phyloP scores from a whole-genome alignment of 2,888 invertebrate genomes.

The Scaptodrosophila latifasciaeformis region DNA sequence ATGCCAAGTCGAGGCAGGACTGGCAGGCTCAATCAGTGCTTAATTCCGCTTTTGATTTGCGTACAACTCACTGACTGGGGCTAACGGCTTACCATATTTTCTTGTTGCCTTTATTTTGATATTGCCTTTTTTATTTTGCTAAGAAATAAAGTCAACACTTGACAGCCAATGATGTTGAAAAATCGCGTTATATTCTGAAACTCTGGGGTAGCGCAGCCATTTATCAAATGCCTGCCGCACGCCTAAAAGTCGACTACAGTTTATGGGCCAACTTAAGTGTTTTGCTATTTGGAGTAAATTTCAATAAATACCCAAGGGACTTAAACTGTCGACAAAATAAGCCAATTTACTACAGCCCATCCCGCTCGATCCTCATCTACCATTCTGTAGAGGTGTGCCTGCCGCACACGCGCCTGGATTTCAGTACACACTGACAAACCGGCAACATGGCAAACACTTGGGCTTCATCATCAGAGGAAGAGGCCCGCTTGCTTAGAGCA shows the following conservation, averaged over 20 bases:
- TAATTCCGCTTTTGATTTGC: not conserved
- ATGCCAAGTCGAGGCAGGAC: no score
- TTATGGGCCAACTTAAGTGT: constrained; percentile 54
- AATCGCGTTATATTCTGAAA: not conserved
- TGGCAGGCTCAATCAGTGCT: not conserved
- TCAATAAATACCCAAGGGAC: constrained; percentile 60
- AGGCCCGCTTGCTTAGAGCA: constrained; percentile 36
- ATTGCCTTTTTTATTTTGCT: not conserved
- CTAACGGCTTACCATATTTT: constrained; percentile 13
- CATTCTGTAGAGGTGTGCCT: not conserved
- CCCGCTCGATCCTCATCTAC: not conserved
- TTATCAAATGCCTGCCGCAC: constrained; percentile 21
- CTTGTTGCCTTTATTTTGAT: not conserved
- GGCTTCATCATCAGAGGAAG: no score
- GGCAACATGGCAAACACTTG: no score
- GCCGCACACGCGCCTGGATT: not conserved
- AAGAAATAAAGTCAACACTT: not conserved
- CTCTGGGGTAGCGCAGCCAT: constrained; percentile 11
- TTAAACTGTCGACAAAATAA: constrained; percentile 66
- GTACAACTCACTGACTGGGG: no score
- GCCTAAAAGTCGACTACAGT: constrained; percentile 9
- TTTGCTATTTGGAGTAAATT: constrained; percentile 59
- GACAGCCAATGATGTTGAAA: not conserved
- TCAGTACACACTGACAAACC: not conserved
- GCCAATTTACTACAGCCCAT: constrained; percentile 49